Base-by-base conservation (phyloP, 2,888 invertebrate species). In the Ophraella communa region DNA sequence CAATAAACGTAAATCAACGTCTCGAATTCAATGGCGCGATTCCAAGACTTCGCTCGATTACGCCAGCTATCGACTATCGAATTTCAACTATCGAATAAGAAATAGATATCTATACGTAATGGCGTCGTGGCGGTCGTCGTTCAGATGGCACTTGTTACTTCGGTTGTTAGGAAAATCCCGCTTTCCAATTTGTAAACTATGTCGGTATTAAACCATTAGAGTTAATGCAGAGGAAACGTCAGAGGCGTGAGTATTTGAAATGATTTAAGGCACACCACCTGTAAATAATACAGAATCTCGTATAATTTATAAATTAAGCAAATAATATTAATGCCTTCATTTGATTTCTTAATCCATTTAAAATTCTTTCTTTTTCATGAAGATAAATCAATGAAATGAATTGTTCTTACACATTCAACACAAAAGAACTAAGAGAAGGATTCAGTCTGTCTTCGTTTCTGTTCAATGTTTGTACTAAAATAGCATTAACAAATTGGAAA, bases 191-290 rank as follows among this genome's bases (percentile, higher is more conserved):
- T 66, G 74, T 78, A 77, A 79, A 78, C 79, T 78, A 77, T 77
- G 75, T 75, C 71, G 74, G 76, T 75, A 75, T 78, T 78, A 76
- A 78, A 78, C 78, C 77, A 77, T 78, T 78, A 77, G 77, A 75
- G 71, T 72, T 72, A 75, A 73, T 61, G 71, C 67, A 65, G 64
- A 66, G 65, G 49, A 66, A 67, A 18, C 24, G 65, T 69, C 66
- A 66, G 66, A 65, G 59, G 57, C 60, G 66, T 33, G 57, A 69
- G 66, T 67, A 61, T 67, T 47, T 17, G 44, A 53, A 64, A 63
- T 54, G 49, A n/a, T 24, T 42, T 11, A 24, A 55, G 2, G 45
- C 53, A 35, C 4, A 47, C 14, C 18, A n/a, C 10, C 18, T 17
- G 27, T 14, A 35, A 35, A n/a, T n/a, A 4, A n/a, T 4, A 30